Evolutionary conservation across 2,113 vertebrate species (phyloP), one percentile per base, ranked within the genome.

Genomic region (Lagopus leucura): DNA sequence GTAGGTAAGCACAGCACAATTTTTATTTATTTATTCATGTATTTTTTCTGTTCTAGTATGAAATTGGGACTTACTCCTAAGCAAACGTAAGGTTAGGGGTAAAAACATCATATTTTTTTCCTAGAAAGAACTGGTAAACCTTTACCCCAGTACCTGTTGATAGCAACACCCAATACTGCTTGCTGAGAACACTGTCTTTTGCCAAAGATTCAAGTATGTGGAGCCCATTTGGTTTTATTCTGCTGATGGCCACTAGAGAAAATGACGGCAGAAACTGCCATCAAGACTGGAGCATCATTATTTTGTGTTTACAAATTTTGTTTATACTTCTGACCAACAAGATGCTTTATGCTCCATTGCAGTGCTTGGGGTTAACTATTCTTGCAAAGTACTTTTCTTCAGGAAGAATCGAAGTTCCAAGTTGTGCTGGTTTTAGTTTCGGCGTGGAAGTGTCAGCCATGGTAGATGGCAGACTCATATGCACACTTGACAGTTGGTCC

Each of bases 401-500:
- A 32, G 48, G 48, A 90, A 86, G 42, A 82, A 77, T 8, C 22
- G 9, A 91, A 32, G 20, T 19, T 47, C 2, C 27, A 78, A 64
- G 21, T 55, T 27, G 6, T 25, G 63, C 42, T 50, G 19, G 24
- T 50, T 92, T 78, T 48, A 74, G 24, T 38, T 52, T 71, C 2
- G 8, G 42, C 79, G 55, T 0, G 67, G 40, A 88, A 81, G 52
- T 6, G 8, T 3, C 38, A 69, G n/a, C 18, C 55, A 58, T 10
- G 38, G 30, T 17, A 43, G 32, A 32, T 0, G 0, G 40, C 2
- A 21, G 47, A 75, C 52, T 83, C 50, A 73, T 58, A 47, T 1
- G 32, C 1, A 1, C 6, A 50, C 5, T 0, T 25, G 34, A 65
- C 3, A 42, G 11, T 30, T 36, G 76, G 12, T 70, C n/a, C 34